phyloP scores from a whole-genome alignment of 2,888 invertebrate species.

The Tipula vernalis region DNA sequence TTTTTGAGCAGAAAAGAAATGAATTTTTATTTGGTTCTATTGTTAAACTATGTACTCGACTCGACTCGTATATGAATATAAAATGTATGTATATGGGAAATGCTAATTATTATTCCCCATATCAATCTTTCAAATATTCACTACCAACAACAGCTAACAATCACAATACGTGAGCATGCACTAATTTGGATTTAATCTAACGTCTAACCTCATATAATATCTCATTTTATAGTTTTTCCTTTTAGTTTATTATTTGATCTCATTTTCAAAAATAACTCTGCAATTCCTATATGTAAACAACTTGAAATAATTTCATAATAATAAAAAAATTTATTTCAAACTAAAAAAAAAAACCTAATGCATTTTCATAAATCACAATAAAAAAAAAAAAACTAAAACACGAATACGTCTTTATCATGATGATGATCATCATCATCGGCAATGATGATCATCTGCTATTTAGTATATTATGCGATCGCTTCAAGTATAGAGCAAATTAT shows the following conservation, averaged over 20 bases:
- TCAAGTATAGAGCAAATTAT: not conserved
- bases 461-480: not conserved
- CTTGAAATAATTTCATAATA: slow-evolving; percentile 4
- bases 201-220: not conserved
- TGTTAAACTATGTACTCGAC: not conserved
- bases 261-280: slow-evolving; percentile 4
- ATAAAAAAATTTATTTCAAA: not conserved
- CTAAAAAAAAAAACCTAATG: not conserved
- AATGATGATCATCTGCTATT: not conserved
- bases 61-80: no score
- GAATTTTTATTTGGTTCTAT: not conserved
- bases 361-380: not conserved
- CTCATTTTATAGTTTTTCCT: not conserved
- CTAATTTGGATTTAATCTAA: not conserved
- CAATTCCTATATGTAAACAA: not conserved
- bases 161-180: not conserved
- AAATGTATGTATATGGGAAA: not conserved
- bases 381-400: not conserved
- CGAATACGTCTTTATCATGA: not conserved
- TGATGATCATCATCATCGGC: not conserved
- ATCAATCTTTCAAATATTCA: not conserved
- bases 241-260: slow-evolving; percentile 4
- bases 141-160: not conserved
- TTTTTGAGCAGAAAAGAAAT: not conserved
- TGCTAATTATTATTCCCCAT: not conserved